Evolutionary conservation across 1,140 invertebrate species (phyloP), one percentile per base, ranked within the genome.

Genomic region (Drosophila baimaii): DNA sequence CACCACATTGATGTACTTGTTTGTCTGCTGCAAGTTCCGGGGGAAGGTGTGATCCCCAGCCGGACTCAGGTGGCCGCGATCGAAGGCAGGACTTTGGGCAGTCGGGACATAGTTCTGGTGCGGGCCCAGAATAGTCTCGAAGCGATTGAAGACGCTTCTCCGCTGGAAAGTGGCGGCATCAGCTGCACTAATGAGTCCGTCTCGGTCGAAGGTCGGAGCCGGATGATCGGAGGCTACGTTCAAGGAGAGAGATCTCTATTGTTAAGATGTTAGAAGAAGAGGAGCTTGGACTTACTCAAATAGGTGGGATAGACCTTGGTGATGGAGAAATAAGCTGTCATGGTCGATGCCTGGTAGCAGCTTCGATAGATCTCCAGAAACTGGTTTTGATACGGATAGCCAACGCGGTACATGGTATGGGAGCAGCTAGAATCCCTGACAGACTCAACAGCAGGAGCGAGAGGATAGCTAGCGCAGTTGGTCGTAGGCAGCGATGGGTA

Each of bases 1-100:
- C 21, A 62, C 29, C 9, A 39, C 59, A 19, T 57, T 62, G 3
- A 57, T 10, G 9, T 57, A 62, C 23, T 37, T 62, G 31, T 62
- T 62, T 0, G 59, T 57, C 23, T 57, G 31, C 5, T 13, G 23
- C 23, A 39, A 9, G 5, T 12, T 12, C 17, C n/a, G 17, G 4
- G 23, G 9, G 6, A 37, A 27, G 23, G 13, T 21, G 6, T 19
- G 54, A 12, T 62, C 58, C 3, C 21, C 58, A 3, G 25, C 29
- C 0, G 58, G 58, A 8, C 29, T 62, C 8, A 62, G n/a, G 2
- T 62, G 58, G 4, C 58, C 58, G 1, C 49, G 49, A 6, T 62
- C 58, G 9, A 62, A 62, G 23, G 49, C 19, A 9, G 13, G 5
- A 37, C 3, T 56, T 13, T 19, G 12, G 10, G n/a, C 12, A 33